Conservation (phyloP, 2,113 vertebrate species). For the Gallinago undulata region DNA sequence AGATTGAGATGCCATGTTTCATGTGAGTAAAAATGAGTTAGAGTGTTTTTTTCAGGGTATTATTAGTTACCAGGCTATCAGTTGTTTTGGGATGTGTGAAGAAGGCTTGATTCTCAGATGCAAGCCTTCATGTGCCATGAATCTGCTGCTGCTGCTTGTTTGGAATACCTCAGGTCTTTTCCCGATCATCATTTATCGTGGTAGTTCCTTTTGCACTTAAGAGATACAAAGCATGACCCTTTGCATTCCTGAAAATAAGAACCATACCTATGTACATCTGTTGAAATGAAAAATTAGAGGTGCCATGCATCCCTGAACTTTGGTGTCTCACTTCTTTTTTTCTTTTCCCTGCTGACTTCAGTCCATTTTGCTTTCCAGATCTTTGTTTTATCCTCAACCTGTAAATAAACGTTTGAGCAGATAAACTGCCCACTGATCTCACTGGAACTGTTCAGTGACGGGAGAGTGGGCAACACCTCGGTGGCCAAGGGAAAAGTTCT, state of each 20-base stretch:
- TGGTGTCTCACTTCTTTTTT: neutral
- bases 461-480: neutral
- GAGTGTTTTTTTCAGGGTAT: neutral
- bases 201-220: neutral
- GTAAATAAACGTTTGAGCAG: neutral
- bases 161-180: neutral
- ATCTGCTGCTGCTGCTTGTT: neutral
- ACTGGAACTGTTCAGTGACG: neutral
- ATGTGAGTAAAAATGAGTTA: neutral
- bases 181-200: neutral
- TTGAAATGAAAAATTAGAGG: neutral
- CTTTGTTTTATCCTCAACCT: neutral
- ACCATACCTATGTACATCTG: neutral
- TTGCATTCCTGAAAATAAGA: neutral
- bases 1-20: neutral
- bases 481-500: neutral
- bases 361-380: neutral
- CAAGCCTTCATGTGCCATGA: neutral
- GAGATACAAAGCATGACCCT: neutral
- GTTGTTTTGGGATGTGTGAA: neutral
- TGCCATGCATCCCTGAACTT: neutral
- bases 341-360: neutral
- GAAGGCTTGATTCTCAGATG: neutral
- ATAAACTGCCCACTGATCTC: neutral
- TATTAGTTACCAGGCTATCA: neutral